Conservation (phyloP, 2,797 vertebrate species). For the Parambassis ranga region DNA sequence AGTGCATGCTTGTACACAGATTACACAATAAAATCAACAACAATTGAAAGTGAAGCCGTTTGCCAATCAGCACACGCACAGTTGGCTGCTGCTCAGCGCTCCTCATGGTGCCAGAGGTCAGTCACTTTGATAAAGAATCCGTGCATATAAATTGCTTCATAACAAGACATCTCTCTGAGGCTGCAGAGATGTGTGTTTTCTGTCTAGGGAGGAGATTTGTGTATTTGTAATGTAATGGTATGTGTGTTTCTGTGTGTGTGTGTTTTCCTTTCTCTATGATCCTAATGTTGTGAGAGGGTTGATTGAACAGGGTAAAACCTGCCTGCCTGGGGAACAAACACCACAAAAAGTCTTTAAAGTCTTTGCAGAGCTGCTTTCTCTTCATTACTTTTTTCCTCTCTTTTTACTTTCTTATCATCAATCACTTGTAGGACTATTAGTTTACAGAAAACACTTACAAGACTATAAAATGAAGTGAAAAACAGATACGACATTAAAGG, state of each 20-base stretch:
- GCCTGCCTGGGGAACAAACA: slow-evolving; percentile 14
- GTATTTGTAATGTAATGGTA: slow-evolving; percentile 12
- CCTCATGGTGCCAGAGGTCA: slow-evolving; percentile 67
- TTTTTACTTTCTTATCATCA: not conserved
- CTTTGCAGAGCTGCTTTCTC: not conserved
- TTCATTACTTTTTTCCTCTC: not conserved
- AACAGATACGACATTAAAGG: no score
- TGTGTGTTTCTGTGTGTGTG: not conserved
- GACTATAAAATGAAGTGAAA: no score
- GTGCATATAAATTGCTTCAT: slow-evolving; percentile 79
- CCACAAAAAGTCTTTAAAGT: slow-evolving; percentile 14
- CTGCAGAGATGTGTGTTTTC: not conserved
- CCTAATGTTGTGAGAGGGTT: not conserved
- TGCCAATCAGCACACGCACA: slow-evolving; percentile 17
- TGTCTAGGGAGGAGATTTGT: slow-evolving; percentile 2
- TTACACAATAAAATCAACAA: not conserved
- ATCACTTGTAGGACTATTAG: no score
- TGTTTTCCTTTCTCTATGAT: slow-evolving; percentile 1
- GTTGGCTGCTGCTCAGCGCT: slow-evolving; percentile 13
- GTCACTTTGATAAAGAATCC: slow-evolving; percentile 71
- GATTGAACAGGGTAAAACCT: slow-evolving; percentile 16
- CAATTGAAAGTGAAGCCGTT: slow-evolving; percentile 12
- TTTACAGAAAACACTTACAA: no score
- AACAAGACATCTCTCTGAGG: slow-evolving; percentile 64
- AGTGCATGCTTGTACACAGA: not conserved